Evolutionary conservation across 2,888 invertebrate species (phyloP).

Genomic region (Drosophila pegasa): DNA sequence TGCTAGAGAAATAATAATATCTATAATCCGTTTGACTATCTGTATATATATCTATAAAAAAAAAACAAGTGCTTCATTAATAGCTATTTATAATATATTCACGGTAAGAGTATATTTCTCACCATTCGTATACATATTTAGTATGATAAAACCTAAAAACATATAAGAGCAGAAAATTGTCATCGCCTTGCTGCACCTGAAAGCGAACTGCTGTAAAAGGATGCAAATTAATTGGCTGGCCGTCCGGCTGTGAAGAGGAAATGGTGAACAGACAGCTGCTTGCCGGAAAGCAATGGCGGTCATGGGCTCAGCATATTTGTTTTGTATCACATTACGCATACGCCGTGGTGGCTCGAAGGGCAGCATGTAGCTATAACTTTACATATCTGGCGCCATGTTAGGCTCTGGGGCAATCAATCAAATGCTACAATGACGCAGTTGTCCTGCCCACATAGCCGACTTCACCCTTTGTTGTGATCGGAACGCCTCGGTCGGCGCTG

Average conservation of each 20-base stretch:
- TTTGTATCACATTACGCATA: constrained; percentile 68
- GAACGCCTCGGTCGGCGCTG: not conserved
- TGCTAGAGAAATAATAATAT: too few relatives aligned
- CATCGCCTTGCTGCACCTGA: constrained; percentile 59
- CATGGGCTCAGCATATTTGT: constrained; percentile 68
- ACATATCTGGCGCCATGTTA: constrained; percentile 39
- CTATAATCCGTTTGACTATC: too few relatives aligned
- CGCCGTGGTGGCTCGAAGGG: constrained; percentile 35
- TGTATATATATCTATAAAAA: too few relatives aligned
- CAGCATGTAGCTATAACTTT: constrained; percentile 45
- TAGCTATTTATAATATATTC: not conserved
- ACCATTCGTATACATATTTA: not conserved
- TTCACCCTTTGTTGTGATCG: constrained; percentile 18
- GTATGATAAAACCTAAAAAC: not conserved
- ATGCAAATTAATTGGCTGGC: constrained; percentile 64
- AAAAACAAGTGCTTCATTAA: too few relatives aligned
- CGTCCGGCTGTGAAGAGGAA: not conserved
- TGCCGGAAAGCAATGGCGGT: constrained; percentile 49
- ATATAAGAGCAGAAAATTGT: constrained; percentile 20
- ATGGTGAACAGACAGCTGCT: constrained; percentile 7
- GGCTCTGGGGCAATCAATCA: constrained; percentile 71
- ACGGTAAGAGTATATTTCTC: not conserved
- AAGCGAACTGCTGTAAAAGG: constrained; percentile 57
- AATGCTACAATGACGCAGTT: constrained; percentile 64
- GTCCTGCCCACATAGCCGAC: constrained; percentile 19